Base-by-base conservation (phyloP, 2,888 invertebrate species). In the Parnassius apollo region DNA sequence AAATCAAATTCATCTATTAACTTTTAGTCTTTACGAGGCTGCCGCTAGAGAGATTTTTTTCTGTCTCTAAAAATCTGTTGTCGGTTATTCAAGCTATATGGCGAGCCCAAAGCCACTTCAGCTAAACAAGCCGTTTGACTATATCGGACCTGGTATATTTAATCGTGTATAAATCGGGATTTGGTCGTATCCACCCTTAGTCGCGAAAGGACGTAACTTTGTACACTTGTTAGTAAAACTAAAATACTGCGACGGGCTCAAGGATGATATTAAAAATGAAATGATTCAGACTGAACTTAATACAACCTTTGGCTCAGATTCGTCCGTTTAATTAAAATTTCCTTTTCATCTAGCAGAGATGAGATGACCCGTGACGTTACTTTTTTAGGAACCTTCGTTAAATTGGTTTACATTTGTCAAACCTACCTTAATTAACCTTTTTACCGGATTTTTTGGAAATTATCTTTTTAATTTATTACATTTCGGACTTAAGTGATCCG, bases 391-490 rank as follows among this genome's bases (percentile, higher is more conserved):
- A 49, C 49, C 22, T 42, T 45, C 45, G 10, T 62, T 52, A 55
- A 59, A 55, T 59, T 59, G 54, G 59, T 59, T 63, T 55, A 63
- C 59, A 63, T 63, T 59, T 59, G 59, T 63, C 62, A 59, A 56
- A 50, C 35, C 50, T n/a, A n/a, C 49, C 62, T 59, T 63, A 63
- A 63, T 63, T 63, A 63, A 63, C 58, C 56, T 63, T 63, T 55
- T 63, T 57, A 44, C 58, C 42, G 49, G 55, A 45, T 50, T 59
- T 59, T 50, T 13, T n/a, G 22, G 48, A 55, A 61, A 25, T 62
- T 62, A 62, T 62, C 55, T 58, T 62, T 51, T 48, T 59, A 46
- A 63, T 63, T 63, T 63, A 63, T 59, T 50, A 63, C 55, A 44
- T 9, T 18, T 42, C 50, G 42, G 54, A n/a, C 59, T 54, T 25